Evolutionary conservation across 2,888 invertebrate species (phyloP).

Genomic region (Meta bourneti): DNA sequence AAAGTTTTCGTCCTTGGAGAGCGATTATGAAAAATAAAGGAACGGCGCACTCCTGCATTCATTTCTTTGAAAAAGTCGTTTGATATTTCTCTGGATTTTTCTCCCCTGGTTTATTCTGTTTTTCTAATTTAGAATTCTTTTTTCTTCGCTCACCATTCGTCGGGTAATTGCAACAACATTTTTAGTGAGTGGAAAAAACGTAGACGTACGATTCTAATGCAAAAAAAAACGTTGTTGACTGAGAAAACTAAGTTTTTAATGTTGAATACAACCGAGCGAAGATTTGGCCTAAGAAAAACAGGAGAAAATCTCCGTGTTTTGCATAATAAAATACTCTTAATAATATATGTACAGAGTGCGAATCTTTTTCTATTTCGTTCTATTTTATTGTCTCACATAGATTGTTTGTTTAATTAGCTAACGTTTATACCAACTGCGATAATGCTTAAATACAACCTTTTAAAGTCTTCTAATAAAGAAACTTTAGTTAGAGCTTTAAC

Average conservation of each 20-base stretch:
- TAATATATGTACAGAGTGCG: background rate
- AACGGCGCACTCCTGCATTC: slow-evolving; percentile 6
- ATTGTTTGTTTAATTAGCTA: too few relatives aligned
- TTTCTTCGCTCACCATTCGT: background rate
- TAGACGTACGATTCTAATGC: background rate
- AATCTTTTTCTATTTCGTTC: too few relatives aligned
- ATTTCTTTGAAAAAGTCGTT: slow-evolving; percentile 18
- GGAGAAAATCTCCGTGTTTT: slow-evolving; percentile 10
- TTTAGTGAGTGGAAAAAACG: background rate
- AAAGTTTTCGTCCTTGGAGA: slow-evolving; percentile 20
- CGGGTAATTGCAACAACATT: slow-evolving; percentile 38
- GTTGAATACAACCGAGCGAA: background rate
- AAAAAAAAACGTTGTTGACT: background rate
- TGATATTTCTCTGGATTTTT: slow-evolving; percentile 2
- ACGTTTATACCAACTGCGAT: too few relatives aligned
- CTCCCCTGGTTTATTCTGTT: slow-evolving; percentile 24
- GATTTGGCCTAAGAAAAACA: slow-evolving; percentile 4
- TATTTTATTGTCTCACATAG: too few relatives aligned
- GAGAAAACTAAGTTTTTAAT: background rate
- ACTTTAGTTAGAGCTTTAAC: too few relatives aligned
- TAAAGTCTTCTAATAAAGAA: too few relatives aligned
- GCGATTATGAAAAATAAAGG: slow-evolving; percentile 57
- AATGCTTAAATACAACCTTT: too few relatives aligned
- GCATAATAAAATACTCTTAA: slow-evolving; percentile 46
- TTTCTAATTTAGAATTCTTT: background rate